Base-by-base conservation (phyloP, 2,797 vertebrate species). In the Phataginus tricuspis region DNA sequence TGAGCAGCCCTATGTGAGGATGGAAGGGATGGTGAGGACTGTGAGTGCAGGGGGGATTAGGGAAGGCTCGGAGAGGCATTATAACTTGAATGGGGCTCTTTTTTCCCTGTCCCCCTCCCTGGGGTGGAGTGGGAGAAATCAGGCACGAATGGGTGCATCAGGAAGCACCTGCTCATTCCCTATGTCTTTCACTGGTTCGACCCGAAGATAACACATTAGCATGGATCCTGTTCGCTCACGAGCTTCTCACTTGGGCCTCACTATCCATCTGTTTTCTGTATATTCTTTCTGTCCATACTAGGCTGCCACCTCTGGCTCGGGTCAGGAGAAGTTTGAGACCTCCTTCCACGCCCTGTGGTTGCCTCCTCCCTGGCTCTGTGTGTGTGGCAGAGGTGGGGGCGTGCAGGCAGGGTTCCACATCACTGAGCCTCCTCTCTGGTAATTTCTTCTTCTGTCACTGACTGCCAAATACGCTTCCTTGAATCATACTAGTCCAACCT, bases 181-280 rank as follows among this genome's bases (percentile, higher is more conserved):
- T 42, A 2, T 86, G 39, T 7, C 49, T 31, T 3, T 25, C 39
- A 9, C 53, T 45, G 64, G 63, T 90, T 42, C 86, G 0, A 4
- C 90, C 77, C 89, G 79, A 74, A 83, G 45, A 95, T 86, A 83
- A 93, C 9, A 37, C 49, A 31, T 55, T 16, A 0, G 21, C 55
- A 39, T 64, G 80, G 21, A 91, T 13, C 29, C 53, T 57, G 4
- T 21, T 42, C 91, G 61, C 31, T 95, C 84, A 94, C 78, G 93
- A 87, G 14, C 53, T 61, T 55, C 57, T 78, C 82, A 31, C 5
- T 4, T 53, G 49, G 71, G 5, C 92, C 34, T 88, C 95, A 71
- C 91, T 59, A 19, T 34, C 79, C 77, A n/a, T 88, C 91, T 91
- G 84, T 95, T 97, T 95, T 49, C 90, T 95, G 59, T 0, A 2